Base-by-base conservation (phyloP, 2,113 vertebrate genomes). In the Cathartes aura region DNA sequence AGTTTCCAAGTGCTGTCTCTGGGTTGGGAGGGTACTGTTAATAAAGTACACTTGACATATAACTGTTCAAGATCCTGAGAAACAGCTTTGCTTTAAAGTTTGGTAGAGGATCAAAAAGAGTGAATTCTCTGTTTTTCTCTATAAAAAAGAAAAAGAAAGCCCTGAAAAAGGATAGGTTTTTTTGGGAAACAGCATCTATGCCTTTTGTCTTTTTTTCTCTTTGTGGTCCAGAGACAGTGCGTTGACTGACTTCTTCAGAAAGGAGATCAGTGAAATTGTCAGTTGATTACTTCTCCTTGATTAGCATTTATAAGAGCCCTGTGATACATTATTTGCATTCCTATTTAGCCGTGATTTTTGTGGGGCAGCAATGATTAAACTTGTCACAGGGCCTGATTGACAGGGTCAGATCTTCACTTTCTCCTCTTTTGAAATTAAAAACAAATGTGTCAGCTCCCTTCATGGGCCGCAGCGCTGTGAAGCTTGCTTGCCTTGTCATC, bases 251-350 rank as follows among this genome's bases (percentile, higher is more conserved):
- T 99, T 98, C 97, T 99, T 98, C 97, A 99, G 98, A 98, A 97
- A 99, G 98, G 98, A 98, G 99, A 99, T 99, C 99, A 98, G 99
- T 98, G 98, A 99, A 99, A 99, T 99, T 99, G 99, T 99, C 99
- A 99, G 98, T 99, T 99, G 99, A 99, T 99, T 99, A 99, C 99
- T 99, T 98, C 98, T 97, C 98, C 99, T 99, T 99, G 99, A 99
- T 99, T 99, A 99, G 99, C 99, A 99, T 99, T 99, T 99, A 99
- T 99, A 99, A 99, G 99, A 99, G 99, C 99, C 98, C 98, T 98
- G 98, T 98, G 98, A 99, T 99, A 99, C 98, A 99, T 99, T 99
- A 99, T 99, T 99, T 99, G 99, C 99, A 99, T 99, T 99, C 99
- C 99, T 99, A 99, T 99, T 99, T 99, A 99, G 99, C 99, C 97